Conservation (phyloP, 2,113 vertebrate genomes). For the Lamprotornis superbus region DNA sequence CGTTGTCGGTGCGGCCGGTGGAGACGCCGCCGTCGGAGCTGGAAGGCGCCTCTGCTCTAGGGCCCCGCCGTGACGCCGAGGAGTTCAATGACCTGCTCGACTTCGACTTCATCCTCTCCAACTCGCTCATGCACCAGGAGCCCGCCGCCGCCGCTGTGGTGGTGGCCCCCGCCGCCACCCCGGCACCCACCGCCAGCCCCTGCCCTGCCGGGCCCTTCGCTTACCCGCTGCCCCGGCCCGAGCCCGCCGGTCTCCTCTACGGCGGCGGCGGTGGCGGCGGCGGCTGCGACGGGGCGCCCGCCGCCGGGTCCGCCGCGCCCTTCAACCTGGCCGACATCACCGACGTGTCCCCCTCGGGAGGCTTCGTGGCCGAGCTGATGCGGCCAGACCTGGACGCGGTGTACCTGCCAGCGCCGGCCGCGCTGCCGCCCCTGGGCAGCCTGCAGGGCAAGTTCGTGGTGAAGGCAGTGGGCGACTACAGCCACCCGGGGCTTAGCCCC, state of each 20-base stretch:
- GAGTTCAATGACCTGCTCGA: no score
- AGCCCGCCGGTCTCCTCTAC: constrained; percentile 77
- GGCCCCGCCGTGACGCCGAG: no score
- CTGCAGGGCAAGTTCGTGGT: constrained; percentile 92
- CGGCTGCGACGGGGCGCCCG: constrained; percentile 38
- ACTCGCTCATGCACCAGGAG: no score
- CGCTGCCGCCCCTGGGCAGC: constrained; percentile 60
- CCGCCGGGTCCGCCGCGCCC: constrained; percentile 24
- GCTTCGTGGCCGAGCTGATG: constrained; percentile 94
- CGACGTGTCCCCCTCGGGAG: constrained; percentile 91
- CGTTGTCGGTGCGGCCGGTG: no score
- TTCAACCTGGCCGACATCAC: constrained; percentile 88
- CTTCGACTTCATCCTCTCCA: no score
- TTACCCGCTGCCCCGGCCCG: not conserved
- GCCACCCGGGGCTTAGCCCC: constrained; percentile 76
- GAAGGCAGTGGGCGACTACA: constrained; percentile 87
- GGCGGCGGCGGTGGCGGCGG: not conserved
- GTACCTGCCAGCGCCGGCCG: constrained; percentile 82
- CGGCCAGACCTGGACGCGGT: constrained; percentile 92
- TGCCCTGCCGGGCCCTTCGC: no score
- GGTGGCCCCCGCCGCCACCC: no score
- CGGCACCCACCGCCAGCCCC: no score
- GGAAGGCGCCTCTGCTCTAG: no score
- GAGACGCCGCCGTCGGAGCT: no score
- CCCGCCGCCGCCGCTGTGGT: no score